Conservation (phyloP, 2,888 invertebrate genomes). For the Timema cristinae region DNA sequence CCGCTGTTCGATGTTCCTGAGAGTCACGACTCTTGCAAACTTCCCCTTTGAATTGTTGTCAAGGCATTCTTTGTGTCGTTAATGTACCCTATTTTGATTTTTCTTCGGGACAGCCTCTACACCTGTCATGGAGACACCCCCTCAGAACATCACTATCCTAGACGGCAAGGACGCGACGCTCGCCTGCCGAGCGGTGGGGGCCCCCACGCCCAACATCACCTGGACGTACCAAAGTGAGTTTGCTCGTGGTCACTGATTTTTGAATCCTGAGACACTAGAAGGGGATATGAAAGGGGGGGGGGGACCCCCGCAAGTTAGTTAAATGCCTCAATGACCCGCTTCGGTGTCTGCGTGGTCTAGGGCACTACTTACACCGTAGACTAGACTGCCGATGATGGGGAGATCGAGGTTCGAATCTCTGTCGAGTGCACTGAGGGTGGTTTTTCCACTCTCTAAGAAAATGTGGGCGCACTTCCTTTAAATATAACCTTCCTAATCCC, state of each 20-base stretch:
- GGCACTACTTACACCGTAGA: too few relatives aligned
- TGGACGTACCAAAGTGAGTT: conserved; percentile 85
- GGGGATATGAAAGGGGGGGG: neutral
- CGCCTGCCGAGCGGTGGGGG: conserved; percentile 82
- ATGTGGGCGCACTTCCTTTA: too few relatives aligned
- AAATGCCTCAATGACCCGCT: too few relatives aligned
- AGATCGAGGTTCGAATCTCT: too few relatives aligned
- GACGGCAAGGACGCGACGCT: conserved; percentile 91
- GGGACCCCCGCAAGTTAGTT: neutral
- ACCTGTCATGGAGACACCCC: conserved; percentile 79
- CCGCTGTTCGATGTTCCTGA: too few relatives aligned
- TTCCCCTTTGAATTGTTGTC: too few relatives aligned
- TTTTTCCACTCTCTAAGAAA: too few relatives aligned
- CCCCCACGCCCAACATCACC: conserved; percentile 84
- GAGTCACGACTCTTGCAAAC: too few relatives aligned
- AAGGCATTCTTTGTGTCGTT: neutral
- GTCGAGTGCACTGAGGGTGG: too few relatives aligned
- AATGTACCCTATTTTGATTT: conserved; percentile 38
- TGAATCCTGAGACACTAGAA: neutral
- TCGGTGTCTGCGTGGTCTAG: too few relatives aligned
- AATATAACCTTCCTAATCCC: too few relatives aligned
- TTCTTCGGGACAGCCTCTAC: conserved; percentile 63
- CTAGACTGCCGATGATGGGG: too few relatives aligned
- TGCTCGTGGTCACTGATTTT: neutral
- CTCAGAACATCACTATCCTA: conserved; percentile 82